Evolutionary conservation across 64 coral and sea anemone genomes (phyloP), one percentile per base, ranked within the genome.

Genomic region (Pocillopora damicornis): DNA sequence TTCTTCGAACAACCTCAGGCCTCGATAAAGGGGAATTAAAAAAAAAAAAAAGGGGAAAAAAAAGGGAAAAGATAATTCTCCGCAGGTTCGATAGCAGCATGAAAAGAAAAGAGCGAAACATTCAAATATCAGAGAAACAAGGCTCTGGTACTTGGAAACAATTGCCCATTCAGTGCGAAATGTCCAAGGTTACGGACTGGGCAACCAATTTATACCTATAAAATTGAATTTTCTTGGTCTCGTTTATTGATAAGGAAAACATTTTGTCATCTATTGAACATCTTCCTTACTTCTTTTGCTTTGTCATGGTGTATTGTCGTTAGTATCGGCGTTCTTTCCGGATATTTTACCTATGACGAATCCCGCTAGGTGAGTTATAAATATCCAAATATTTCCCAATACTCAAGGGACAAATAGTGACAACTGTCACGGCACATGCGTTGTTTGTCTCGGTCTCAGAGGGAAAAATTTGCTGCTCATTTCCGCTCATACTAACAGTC

Each of bases 401-500:
- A 72, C 81, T 58, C 81, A 85, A 42, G 81, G 81, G 81, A 73
- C 22, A 71, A 8, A 18, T 23, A 71, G 67, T 71, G 67, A 71
- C 67, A 25, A 68, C 68, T 15, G 61, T 58, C 37, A 85, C 81
- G 35, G 81, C 81, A 85, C 81, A 85, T 85, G 81, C 81, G 81
- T 85, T 85, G 81, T 59, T 15, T 59, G 72, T 57, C 22, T 51
- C 37, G 20, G 61, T 67, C 65, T 58, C 57, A 37, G n/a, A 58
- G 72, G 65, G 34, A 72, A 84, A 65, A 58, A 57, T 85, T 85
- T 30, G 17, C 81, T 51, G 64, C 42, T 85, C 61, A 85, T 85
- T 85, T 85, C 81, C 81, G 81, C 22, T 73, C 7, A 4, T 35
- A 15, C 18, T 58, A 34, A 68, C 63, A 25, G 64, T 11, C 42